These are phyloP conservation scores for Platyscapa corneri DNA, from an alignment of 1,140 invertebrate species.

Conservation along the genomic window DNA sequence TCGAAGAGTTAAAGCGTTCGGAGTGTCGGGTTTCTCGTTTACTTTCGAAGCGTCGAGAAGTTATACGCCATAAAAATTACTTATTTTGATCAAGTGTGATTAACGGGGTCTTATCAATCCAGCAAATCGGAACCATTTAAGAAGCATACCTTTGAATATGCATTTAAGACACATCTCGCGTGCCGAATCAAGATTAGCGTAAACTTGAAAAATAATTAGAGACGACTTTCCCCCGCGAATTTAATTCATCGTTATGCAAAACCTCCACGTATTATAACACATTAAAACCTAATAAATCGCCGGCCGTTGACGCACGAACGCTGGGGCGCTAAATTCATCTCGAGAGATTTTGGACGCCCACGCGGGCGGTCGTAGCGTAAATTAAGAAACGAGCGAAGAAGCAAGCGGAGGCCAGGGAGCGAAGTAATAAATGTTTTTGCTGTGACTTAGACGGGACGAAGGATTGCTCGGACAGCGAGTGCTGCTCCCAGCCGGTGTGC, in stretches of 20 bases:
- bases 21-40: neutral
- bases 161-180: neutral
- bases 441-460: constrained; percentile 90
- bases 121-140: neutral
- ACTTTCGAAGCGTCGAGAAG: neutral
- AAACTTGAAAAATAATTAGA: constrained; percentile 10
- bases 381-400: neutral
- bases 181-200: constrained; percentile 2
- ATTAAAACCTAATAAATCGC: constrained; percentile 13
- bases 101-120: neutral
- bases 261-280: neutral
- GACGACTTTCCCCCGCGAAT: neutral
- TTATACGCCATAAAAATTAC: neutral
- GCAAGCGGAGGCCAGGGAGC: neutral
- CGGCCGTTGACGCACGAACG: neutral
- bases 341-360: neutral
- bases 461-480: constrained; percentile 98
- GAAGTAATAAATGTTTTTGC: constrained; percentile 35
- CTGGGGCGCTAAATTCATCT: neutral
- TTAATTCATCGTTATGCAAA: neutral
- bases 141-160: neutral
- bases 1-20: neutral
- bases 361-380: too few species aligned
- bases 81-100: neutral
- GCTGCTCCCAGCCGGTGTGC: constrained; percentile 88